These are phyloP conservation scores for Thunnus albacares DNA, from an alignment of 2,797 vertebrate genomes.

Conservation along the genomic window DNA sequence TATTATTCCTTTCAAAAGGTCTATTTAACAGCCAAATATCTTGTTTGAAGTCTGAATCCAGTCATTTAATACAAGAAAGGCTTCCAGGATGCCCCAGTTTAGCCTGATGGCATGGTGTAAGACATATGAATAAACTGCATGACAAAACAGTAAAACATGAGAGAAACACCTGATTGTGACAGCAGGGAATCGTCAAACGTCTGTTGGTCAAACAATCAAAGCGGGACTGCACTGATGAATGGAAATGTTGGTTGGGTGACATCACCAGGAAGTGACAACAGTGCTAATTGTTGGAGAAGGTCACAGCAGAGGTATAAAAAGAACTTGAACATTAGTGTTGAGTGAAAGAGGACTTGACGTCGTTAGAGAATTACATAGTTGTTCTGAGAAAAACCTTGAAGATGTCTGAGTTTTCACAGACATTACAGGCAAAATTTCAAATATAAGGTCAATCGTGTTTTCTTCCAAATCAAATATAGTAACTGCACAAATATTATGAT, in stretches of 20 bases:
- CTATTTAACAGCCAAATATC: conserved; percentile 58
- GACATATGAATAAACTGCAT: conserved; percentile 5
- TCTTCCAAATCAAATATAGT: neutral
- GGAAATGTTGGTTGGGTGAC: conserved; percentile 27
- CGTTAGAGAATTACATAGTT: conserved; percentile 23
- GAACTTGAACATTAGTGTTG: conserved; percentile 12
- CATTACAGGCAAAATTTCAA: conserved; percentile 12
- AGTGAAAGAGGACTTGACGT: conserved; percentile 51
- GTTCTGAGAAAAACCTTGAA: conserved; percentile 15
- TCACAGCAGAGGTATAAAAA: conserved; percentile 26
- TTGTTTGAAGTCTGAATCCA: conserved; percentile 29
- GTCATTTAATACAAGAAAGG: conserved; percentile 26
- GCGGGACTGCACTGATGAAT: neutral
- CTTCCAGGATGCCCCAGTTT: conserved; percentile 6
- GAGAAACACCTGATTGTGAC: neutral
- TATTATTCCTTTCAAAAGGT: conserved; percentile 54
- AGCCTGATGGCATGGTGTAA: neutral
- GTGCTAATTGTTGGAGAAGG: conserved; percentile 32
- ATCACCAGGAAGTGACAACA: conserved; percentile 42
- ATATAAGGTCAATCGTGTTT: neutral
- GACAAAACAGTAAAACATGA: neutral
- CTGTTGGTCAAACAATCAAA: conserved; percentile 35
- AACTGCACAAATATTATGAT: neutral
- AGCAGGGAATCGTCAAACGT: conserved; percentile 11
- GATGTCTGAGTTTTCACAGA: conserved; percentile 17